Evolutionary conservation across 2,113 vertebrate species (phyloP), one percentile per base, ranked within the genome.

Genomic region (Melozone crissalis): DNA sequence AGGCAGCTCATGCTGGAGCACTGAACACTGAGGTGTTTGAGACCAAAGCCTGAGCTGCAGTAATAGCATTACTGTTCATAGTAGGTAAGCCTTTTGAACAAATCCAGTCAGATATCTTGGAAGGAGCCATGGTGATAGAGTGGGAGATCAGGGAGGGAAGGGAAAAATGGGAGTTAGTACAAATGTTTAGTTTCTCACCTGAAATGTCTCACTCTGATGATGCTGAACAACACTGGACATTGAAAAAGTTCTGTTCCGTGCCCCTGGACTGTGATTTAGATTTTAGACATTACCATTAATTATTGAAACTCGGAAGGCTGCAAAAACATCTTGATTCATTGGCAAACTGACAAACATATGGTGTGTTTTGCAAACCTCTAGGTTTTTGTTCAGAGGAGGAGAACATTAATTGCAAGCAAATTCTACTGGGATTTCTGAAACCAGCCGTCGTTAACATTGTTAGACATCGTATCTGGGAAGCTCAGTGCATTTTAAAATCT

Each of bases 291-390:
- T 98, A 78, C 95, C 96, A 98, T 98, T 98, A 98, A 98, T 98
- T 98, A 98, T 97, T 97, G 96, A 98, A 97, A 97, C 97, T 97
- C 97, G 97, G 96, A 98, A 98, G 97, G 91, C 97, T 97, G 96
- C 91, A 97, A 97, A 98, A 98, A 97, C 97, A 98, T 98, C 97
- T 98, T 98, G 98, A 98, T 98, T 98, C 98, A 98, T 97, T 98
- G 97, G 98, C 98, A 98, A 98, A 98, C 96, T 98, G 98, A 98
- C 98, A 98, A 98, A 98, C 98, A 98, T 98, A 98, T 98, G 98
- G 98, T 93, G 95, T 96, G 90, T 98, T 98, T 97, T 98, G 97
- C 98, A 98, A 98, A 97, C 92, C 97, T 95, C 95, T 93, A 87
- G 96, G 90, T 98, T 98, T 98, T 97, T 98, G 96, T 97, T 97